These are phyloP conservation scores for Squalus acanthias DNA, from an alignment of 2,797 vertebrate genomes.

Conservation along the genomic window DNA sequence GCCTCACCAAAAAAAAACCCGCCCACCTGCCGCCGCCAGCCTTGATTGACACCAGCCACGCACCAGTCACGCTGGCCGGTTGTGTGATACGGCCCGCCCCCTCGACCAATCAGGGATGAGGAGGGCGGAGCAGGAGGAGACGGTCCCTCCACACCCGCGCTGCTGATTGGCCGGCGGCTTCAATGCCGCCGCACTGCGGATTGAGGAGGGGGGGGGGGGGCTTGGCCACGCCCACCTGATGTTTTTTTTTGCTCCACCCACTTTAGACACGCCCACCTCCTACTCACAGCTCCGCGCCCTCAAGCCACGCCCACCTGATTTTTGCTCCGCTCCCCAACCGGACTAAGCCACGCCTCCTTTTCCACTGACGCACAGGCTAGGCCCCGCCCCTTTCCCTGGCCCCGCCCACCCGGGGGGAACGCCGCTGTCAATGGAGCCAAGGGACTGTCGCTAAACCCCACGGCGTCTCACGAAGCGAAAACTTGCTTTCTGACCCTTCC, in stretches of 20 bases:
- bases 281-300: not conserved
- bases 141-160: too few species aligned
- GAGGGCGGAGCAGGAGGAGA: too few species aligned
- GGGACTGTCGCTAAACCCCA: not conserved
- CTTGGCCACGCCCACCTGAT: not conserved
- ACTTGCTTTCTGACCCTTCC: too few species aligned
- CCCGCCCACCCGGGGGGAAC: not conserved
- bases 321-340: not conserved
- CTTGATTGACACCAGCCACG: too few species aligned
- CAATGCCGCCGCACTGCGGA: conserved; percentile 36
- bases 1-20: too few species aligned
- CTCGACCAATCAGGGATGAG: not conserved
- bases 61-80: not conserved
- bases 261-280: too few species aligned
- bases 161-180: not conserved
- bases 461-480: not conserved
- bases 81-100: conserved; percentile 9
- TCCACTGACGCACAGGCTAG: too few species aligned
- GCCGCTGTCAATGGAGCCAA: not conserved
- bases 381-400: not conserved
- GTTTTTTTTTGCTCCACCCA: too few species aligned
- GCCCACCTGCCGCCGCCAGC: too few species aligned
- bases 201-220: not conserved
- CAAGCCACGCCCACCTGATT: not conserved
- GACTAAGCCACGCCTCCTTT: not conserved